Base-by-base conservation (phyloP, 64 coral and sea anemone species). In the Dendronephthya gigantea region DNA sequence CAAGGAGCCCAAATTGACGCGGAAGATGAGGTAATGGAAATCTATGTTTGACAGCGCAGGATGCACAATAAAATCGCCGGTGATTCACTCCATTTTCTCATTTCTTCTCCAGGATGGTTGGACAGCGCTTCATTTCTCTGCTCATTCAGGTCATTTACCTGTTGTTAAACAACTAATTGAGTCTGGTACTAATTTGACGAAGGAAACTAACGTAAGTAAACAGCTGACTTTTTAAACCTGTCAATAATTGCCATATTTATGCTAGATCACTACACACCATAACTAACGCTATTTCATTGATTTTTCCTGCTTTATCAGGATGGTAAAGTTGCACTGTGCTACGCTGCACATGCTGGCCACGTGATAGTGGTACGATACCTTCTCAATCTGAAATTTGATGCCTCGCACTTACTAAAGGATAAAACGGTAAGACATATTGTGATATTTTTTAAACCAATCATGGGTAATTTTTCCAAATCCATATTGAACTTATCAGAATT, bases 1-100 rank as follows among this genome's bases (percentile, higher is more conserved):
- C 94, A 98, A 35, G 94, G 94, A 10, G 90, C 94, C 82, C 89
- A 93, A 14, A 90, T 98, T 69, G 88, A 98, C 50, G 84, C 85
- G 14, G 55, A 85, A 15, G 92, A 98, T 47, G 86, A 98, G 41
- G 94, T 98, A 89, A 5, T n/a, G n/a, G n/a, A n/a, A n/a, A n/a
- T n/a, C n/a, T n/a, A n/a, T n/a, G n/a, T n/a, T n/a, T n/a, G n/a
- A n/a, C n/a, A n/a, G n/a, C n/a, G n/a, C n/a, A n/a, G n/a, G n/a
- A n/a, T n/a, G n/a, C n/a, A n/a, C n/a, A n/a, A n/a, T 22, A 66
- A 7, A 66, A 7, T 66, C 14, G 6, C 29, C 58, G 22, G 58
- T 66, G 22, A 30, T n/a, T 66, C 19, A 66, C 22, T 66, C 19
- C 58, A 5, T 30, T 30, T 40, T 40, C 4, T 9, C 40, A 19